Evolutionary conservation across 2,797 vertebrate genomes (phyloP).

Genomic region (Xerus rutilus): DNA sequence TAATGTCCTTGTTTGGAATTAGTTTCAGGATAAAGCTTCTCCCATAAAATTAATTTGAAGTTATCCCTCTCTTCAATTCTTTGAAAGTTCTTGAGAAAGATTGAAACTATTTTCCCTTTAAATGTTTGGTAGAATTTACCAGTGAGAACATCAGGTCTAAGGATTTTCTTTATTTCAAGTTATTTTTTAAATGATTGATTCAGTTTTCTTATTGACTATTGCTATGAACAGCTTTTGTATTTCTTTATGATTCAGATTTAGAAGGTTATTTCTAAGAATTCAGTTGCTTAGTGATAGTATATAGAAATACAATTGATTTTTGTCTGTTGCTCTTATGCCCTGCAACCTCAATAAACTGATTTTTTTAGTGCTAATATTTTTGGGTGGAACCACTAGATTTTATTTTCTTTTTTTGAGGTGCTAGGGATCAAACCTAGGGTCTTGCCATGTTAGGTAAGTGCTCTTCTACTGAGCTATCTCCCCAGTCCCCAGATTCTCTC

Average conservation of each 20-base stretch:
- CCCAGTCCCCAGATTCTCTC: background rate
- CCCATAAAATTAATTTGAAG: background rate
- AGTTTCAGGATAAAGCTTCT: background rate
- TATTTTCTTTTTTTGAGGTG: background rate
- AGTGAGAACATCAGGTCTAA: background rate
- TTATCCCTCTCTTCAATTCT: background rate
- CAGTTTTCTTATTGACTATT: background rate
- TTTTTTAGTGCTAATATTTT: slow-evolving; percentile 7
- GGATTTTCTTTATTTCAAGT: background rate
- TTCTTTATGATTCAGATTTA: background rate
- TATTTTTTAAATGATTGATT: background rate
- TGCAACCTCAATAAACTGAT: background rate
- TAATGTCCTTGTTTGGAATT: background rate
- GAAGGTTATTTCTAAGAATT: background rate
- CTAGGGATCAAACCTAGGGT: background rate
- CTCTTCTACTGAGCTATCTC: background rate
- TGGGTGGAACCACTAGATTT: background rate
- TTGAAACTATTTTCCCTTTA: too few species aligned
- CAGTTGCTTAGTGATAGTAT: background rate
- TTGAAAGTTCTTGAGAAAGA: too few species aligned
- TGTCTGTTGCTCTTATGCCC: background rate
- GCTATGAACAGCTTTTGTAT: background rate
- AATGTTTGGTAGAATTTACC: background rate
- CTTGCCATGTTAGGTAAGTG: too few species aligned
- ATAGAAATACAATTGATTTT: background rate